Conservation (phyloP, 2,797 vertebrate species). For the Leucoraja ocellata region DNA sequence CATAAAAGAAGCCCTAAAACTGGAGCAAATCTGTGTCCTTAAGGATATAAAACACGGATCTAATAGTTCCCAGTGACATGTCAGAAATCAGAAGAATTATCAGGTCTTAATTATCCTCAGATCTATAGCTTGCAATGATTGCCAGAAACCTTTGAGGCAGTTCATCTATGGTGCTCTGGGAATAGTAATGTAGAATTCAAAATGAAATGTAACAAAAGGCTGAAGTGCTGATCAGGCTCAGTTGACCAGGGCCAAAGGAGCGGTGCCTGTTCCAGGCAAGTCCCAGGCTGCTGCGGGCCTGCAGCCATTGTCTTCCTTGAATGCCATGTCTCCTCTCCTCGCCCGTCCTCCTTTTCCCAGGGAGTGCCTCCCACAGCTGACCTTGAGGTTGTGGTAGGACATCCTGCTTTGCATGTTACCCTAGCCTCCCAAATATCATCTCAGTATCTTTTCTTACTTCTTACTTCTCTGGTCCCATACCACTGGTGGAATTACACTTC, state of each 20-base stretch:
- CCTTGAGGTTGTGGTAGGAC: too few species aligned
- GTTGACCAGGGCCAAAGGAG: not conserved
- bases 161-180: constrained; percentile 22
- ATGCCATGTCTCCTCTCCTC: too few species aligned
- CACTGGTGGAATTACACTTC: too few species aligned
- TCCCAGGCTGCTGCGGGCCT: too few species aligned
- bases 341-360: too few species aligned
- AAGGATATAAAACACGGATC: not conserved
- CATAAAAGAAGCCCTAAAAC: not conserved
- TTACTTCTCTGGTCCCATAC: too few species aligned
- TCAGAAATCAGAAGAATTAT: not conserved
- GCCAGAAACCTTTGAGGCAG: not conserved
- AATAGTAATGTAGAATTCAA: not conserved
- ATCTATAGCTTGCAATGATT: not conserved
- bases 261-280: not conserved
- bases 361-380: too few species aligned
- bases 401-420: too few species aligned
- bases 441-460: too few species aligned
- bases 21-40: too few species aligned
- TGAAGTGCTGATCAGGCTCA: not conserved
- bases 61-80: not conserved
- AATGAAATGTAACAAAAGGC: not conserved
- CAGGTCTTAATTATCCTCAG: not conserved
- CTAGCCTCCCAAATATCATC: too few species aligned
- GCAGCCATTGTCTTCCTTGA: too few species aligned